A percentile compares a stretch with the other conserved stretches of the same genome.
phyloP scores from a whole-genome alignment of 2,797 vertebrate genomes.

The Melanotaenia trifasciata region DNA sequence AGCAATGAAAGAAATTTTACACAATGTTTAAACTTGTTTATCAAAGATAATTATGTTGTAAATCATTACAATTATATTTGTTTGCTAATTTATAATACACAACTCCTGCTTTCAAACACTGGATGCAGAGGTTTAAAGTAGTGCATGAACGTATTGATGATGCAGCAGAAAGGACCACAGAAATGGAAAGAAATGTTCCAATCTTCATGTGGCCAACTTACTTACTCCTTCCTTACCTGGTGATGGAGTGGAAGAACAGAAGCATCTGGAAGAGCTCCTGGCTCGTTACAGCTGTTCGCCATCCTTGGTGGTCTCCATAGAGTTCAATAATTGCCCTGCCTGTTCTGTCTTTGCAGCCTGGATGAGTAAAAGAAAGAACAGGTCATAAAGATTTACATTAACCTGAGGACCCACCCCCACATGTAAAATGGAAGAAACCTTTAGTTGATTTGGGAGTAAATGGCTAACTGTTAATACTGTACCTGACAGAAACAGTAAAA shows the following conservation, averaged over 20 bases:
- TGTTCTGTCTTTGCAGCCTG: constrained; percentile 89
- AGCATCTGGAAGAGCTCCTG: constrained; percentile 84
- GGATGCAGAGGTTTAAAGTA: neutral
- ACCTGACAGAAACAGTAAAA: neutral
- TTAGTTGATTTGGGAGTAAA: neutral
- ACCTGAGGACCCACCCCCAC: neutral
- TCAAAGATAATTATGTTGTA: neutral
- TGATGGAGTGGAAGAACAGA: constrained; percentile 86
- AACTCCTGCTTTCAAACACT: neutral
- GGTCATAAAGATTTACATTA: neutral
- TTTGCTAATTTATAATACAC: neutral
- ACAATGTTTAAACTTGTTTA: neutral
- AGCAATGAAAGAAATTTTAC: neutral
- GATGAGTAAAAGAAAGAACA: constrained; percentile 6
- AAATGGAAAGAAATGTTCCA: neutral
- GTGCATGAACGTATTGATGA: neutral
- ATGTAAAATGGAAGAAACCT: neutral
- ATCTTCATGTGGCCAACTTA: neutral
- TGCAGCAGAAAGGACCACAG: neutral
- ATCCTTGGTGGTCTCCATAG: constrained; percentile 82
- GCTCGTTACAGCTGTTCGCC: constrained; percentile 82
- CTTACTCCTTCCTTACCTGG: constrained; percentile 81
- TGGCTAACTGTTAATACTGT: neutral
- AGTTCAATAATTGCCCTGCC: constrained; percentile 89
- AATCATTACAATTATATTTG: neutral